These are phyloP conservation scores for Platygyra sinensis DNA, from an alignment of 64 coral and sea anemone species.

Conservation along the genomic window DNA sequence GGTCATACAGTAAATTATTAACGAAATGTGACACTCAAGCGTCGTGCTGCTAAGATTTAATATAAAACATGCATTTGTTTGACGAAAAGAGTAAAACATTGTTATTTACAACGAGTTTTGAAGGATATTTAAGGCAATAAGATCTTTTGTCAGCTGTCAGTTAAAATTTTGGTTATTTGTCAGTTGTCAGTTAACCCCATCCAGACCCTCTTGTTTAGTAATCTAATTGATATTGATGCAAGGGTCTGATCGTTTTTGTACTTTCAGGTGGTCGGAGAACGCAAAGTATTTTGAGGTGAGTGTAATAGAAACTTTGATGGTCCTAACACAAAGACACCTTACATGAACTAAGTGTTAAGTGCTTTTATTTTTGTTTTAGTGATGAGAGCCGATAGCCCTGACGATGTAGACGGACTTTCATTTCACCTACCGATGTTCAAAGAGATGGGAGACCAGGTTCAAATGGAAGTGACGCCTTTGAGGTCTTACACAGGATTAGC, in stretches of 20 bases:
- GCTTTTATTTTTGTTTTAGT: background rate
- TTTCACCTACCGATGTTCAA: slow-evolving; percentile 55
- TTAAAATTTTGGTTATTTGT: no score
- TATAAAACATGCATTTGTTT: no score
- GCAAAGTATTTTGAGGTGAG: slow-evolving; percentile 48
- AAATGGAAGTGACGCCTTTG: slow-evolving; percentile 41
- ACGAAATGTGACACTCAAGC: no score
- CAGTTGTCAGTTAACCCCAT: no score
- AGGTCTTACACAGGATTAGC: slow-evolving; percentile 47
- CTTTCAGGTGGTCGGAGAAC: slow-evolving; percentile 53
- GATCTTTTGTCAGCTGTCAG: no score
- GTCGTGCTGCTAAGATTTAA: no score
- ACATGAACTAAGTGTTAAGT: background rate
- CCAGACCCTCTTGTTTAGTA: no score
- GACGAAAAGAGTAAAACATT: no score
- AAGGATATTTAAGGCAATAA: no score
- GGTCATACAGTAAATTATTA: no score
- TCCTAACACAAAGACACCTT: background rate
- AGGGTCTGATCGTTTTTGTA: background rate
- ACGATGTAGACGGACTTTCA: slow-evolving; percentile 27
- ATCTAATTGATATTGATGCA: background rate
- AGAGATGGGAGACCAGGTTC: slow-evolving; percentile 61
- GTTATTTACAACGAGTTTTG: no score
- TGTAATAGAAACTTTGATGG: background rate
- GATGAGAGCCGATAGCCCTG: slow-evolving; percentile 32